phyloP scores from a whole-genome alignment of 2,888 invertebrate genomes.

The Agriotes lineatus region DNA sequence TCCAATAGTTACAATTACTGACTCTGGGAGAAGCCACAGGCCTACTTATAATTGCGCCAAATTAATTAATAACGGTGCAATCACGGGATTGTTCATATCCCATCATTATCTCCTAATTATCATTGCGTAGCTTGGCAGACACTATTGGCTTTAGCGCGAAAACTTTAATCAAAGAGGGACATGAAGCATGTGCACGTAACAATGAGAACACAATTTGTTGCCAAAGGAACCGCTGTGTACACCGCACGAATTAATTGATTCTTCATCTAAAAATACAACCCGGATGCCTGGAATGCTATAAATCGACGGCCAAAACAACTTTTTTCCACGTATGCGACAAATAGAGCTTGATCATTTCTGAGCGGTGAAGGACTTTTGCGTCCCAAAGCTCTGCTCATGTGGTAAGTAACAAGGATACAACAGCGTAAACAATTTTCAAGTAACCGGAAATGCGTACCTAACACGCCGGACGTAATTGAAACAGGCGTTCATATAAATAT shows the following conservation, averaged over 20 bases:
- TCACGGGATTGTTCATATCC: constrained; percentile 23
- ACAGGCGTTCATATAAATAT: too few species aligned
- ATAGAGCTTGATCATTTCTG: too few species aligned
- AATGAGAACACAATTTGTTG: background rate
- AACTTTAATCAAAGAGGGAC: constrained; percentile 24
- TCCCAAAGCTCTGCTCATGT: too few species aligned
- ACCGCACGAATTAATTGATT: too few species aligned
- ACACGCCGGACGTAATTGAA: too few species aligned
- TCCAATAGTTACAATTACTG: constrained; percentile 16
- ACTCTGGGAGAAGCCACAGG: constrained; percentile 4
- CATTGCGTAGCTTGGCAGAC: constrained; percentile 26
- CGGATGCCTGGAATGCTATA: too few species aligned
- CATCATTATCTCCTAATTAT: constrained; percentile 32
- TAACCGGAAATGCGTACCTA: background rate
- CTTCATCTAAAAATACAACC: too few species aligned
- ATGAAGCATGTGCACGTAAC: background rate
- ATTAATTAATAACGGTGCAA: constrained; percentile 33
- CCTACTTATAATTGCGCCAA: constrained; percentile 27
- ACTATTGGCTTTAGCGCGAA: constrained; percentile 23
- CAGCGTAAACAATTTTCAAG: background rate
- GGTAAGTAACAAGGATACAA: too few species aligned
- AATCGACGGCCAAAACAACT: too few species aligned
- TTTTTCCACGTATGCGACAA: too few species aligned
- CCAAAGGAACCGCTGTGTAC: background rate
- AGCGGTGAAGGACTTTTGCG: too few species aligned